phyloP scores from a whole-genome alignment of 2,888 invertebrate genomes.

The Spatulosminthurus flaviceps region DNA sequence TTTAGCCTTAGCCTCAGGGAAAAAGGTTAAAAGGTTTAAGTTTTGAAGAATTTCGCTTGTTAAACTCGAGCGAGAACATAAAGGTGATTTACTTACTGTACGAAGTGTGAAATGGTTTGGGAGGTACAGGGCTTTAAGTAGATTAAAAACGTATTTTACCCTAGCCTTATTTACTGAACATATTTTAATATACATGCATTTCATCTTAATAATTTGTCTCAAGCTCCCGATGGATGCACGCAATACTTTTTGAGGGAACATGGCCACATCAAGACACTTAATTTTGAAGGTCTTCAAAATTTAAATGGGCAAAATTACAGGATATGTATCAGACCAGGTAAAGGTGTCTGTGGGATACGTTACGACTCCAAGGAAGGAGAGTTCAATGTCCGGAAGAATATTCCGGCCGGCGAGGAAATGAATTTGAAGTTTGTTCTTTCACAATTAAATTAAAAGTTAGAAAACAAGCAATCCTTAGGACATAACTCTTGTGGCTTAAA shows the following conservation, averaged over 20 bases:
- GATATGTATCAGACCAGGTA: constrained; percentile 63
- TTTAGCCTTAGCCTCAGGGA: too few relatives aligned
- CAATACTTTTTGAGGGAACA: constrained; percentile 63
- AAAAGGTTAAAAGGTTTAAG: too few relatives aligned
- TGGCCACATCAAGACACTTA: constrained; percentile 64
- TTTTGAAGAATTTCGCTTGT: too few relatives aligned
- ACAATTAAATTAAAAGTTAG: neutral
- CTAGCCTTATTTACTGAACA: too few relatives aligned
- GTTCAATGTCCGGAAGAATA: constrained; percentile 60
- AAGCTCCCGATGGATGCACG: constrained; percentile 65
- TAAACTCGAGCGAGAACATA: too few relatives aligned
- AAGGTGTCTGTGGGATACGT: constrained; percentile 61
- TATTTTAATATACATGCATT: too few relatives aligned
- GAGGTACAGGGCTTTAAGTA: too few relatives aligned
- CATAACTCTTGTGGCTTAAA: too few relatives aligned
- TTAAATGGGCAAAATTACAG: constrained; percentile 63
- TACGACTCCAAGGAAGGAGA: constrained; percentile 59
- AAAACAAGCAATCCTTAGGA: too few relatives aligned
- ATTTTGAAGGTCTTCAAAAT: constrained; percentile 64
- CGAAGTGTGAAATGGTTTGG: too few relatives aligned
- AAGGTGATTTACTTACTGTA: too few relatives aligned
- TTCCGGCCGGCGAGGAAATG: constrained; percentile 51
- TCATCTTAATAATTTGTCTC: constrained; percentile 9
- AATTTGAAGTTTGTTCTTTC: constrained; percentile 52
- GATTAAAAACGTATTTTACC: too few relatives aligned